Evolutionary conservation across 2,888 invertebrate species (phyloP).

Genomic region (Tholera decimalis): DNA sequence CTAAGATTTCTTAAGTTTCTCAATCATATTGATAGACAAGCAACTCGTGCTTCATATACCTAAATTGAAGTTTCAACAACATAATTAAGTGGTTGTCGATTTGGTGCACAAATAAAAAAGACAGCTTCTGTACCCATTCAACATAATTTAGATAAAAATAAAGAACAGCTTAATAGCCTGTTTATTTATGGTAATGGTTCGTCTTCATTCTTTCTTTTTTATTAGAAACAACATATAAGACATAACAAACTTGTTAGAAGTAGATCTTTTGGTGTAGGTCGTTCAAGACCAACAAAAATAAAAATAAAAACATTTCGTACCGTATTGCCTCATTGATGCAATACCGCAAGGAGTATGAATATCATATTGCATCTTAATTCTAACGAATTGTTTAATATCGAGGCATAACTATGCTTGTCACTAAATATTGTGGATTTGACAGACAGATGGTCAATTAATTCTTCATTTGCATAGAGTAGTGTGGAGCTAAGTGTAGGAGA

Average conservation of each 20-base stretch:
- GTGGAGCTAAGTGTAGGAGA: not conserved
- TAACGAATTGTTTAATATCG: not conserved
- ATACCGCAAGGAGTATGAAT: not conserved
- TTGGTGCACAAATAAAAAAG: slow-evolving; percentile 38
- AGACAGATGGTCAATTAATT: not conserved
- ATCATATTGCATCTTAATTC: not conserved
- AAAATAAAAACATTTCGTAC: slow-evolving; percentile 1
- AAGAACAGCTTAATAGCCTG: not conserved
- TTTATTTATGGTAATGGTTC: slow-evolving; percentile 36
- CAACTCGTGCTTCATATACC: not conserved
- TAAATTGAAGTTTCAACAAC: not conserved
- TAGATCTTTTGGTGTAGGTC: too few relatives aligned
- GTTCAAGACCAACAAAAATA: not conserved
- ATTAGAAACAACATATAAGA: not conserved
- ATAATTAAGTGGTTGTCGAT: not conserved
- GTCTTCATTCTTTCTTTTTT: slow-evolving; percentile 25
- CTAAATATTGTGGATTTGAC: not conserved
- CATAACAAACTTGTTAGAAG: too few relatives aligned
- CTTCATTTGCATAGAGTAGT: not conserved
- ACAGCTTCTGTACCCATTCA: slow-evolving; percentile 6
- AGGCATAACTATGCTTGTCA: not conserved
- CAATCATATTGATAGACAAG: not conserved
- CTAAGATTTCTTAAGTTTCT: slow-evolving; percentile 13
- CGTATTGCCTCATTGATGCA: not conserved
- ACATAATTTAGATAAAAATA: slow-evolving; percentile 8